Percentiles rank a stretch among this genome's conserved stretches.
Conservation (phyloP, 1,140 invertebrate species). For the Aphelenchoides besseyi region DNA sequence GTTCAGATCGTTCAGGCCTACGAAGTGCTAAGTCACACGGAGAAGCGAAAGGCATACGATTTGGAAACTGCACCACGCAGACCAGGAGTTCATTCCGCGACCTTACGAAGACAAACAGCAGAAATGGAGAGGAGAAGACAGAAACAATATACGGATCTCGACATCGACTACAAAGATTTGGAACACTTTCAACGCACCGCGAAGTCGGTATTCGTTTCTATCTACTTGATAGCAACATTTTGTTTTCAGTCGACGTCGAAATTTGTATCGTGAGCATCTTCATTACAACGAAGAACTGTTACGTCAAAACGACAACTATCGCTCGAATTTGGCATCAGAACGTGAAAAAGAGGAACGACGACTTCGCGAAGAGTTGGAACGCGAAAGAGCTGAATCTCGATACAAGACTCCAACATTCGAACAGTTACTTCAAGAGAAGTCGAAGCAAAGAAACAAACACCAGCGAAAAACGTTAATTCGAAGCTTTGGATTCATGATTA, state of each 20-base stretch:
- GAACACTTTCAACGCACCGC: slow-evolving; percentile 7
- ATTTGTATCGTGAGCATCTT: not conserved
- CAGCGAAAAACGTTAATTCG: not conserved
- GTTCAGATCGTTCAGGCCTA: slow-evolving; percentile 58
- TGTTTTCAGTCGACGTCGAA: not conserved
- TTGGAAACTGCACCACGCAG: not conserved
- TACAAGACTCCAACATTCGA: slow-evolving; percentile 7
- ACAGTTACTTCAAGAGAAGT: not conserved
- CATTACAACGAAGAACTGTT: not conserved
- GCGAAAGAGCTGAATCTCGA: not conserved
- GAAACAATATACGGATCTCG: slow-evolving; percentile 6
- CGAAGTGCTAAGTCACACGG: slow-evolving; percentile 63
- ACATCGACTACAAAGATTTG: not conserved
- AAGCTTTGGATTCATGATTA: not conserved
- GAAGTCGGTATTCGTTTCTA: not conserved
- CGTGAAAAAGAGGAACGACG: not conserved
- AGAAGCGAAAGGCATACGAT: slow-evolving; percentile 63
- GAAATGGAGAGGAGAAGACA: not conserved
- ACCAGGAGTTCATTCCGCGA: not conserved
- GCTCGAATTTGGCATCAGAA: not conserved
- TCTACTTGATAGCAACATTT: not conserved
- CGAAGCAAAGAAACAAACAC: not conserved
- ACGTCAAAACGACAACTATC: not conserved
- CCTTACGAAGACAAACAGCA: not conserved
- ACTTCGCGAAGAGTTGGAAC: not conserved